Conservation (phyloP, 2,888 invertebrate genomes). For the Caenorhabditis macrosperma region DNA sequence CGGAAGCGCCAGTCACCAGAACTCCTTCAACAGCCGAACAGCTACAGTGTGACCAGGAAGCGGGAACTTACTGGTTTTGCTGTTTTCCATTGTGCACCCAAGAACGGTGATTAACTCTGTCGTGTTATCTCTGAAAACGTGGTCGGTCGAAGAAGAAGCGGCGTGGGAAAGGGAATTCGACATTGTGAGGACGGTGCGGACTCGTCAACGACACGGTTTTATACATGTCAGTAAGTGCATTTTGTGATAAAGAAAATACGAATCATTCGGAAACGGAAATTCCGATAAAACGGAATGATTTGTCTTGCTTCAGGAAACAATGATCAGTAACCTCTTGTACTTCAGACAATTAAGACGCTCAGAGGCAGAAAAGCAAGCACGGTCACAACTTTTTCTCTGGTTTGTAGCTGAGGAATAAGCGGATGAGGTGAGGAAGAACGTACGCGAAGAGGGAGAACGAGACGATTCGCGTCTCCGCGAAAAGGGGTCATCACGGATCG, state of each 20-base stretch:
- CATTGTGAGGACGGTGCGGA: slow-evolving; percentile 13
- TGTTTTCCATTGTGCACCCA: slow-evolving; percentile 37
- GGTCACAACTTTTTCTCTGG: background rate
- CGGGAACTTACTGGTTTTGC: slow-evolving; percentile 40
- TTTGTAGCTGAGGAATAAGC: background rate
- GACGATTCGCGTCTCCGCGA: slow-evolving; percentile 29
- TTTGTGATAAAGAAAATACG: slow-evolving; percentile 45
- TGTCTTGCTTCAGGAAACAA: slow-evolving; percentile 25
- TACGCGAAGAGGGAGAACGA: slow-evolving; percentile 8
- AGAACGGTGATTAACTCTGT: background rate
- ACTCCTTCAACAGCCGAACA: slow-evolving; percentile 75
- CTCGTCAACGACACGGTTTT: slow-evolving; percentile 41
- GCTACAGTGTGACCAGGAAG: background rate
- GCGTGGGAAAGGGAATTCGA: background rate
- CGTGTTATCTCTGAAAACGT: slow-evolving; percentile 11
- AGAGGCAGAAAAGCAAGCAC: slow-evolving; percentile 19
- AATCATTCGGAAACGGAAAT: slow-evolving; percentile 35
- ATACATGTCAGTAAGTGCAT: slow-evolving; percentile 38
- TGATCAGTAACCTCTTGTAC: background rate
- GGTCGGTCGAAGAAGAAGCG: background rate
- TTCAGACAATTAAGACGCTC: slow-evolving; percentile 7
- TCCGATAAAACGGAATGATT: slow-evolving; percentile 34
- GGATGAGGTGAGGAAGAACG: slow-evolving; percentile 14
- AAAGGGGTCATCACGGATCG: slow-evolving; percentile 58
- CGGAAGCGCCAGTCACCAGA: slow-evolving; percentile 83